Evolutionary conservation across 2,797 vertebrate genomes (phyloP).

Genomic region (Capromys pilorides): DNA sequence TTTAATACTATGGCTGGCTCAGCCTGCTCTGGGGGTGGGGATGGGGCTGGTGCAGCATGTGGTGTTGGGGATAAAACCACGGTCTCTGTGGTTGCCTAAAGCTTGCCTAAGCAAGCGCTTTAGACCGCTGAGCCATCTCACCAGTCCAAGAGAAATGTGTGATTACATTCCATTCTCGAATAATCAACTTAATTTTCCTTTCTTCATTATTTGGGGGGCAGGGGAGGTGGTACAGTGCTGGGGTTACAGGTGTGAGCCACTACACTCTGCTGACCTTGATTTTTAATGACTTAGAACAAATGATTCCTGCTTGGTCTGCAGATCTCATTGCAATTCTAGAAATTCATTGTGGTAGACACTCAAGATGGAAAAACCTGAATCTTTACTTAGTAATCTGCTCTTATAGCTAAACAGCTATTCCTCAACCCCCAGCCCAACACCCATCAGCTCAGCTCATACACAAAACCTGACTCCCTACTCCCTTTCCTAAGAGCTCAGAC

Average conservation of each 20-base stretch:
- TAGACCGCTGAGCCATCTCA: too few relatives aligned
- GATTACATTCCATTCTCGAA: conserved; percentile 54
- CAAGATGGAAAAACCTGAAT: conserved; percentile 55
- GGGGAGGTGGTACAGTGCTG: background rate
- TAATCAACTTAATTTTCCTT: conserved; percentile 55
- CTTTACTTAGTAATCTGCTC: conserved; percentile 46
- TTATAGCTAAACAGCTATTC: conserved; percentile 21
- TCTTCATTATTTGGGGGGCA: background rate
- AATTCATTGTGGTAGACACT: conserved; percentile 45
- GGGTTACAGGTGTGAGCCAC: background rate
- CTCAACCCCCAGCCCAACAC: conserved; percentile 29
- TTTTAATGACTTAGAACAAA: conserved; percentile 69
- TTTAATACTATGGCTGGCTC: too few relatives aligned
- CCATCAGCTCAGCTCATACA: background rate
- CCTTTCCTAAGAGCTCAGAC: background rate
- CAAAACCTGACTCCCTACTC: conserved; percentile 19
- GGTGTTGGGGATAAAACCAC: too few relatives aligned
- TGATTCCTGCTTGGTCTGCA: conserved; percentile 62
- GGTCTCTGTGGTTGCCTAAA: too few relatives aligned
- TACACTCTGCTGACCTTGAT: background rate
- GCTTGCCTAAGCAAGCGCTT: too few relatives aligned
- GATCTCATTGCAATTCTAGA: conserved; percentile 59
- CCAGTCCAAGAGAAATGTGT: too few relatives aligned
- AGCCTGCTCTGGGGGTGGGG: too few relatives aligned
- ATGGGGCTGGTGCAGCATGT: too few relatives aligned